Conservation (phyloP, 30 jellyfish, hydroid and myxozoan species). For the Cassiopea xamachana region DNA sequence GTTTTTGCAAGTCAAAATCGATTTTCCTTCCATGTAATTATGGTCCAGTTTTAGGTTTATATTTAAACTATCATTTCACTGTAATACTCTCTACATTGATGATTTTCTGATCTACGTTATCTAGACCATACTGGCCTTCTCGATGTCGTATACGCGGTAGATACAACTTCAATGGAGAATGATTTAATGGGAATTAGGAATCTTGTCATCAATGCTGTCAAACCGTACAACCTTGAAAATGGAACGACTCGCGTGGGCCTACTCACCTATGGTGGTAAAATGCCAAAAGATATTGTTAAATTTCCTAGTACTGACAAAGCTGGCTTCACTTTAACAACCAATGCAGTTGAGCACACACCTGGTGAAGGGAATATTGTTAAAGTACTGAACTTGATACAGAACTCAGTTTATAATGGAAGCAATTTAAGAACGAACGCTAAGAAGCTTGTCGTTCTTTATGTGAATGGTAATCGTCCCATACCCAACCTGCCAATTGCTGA, state of each 20-base stretch:
- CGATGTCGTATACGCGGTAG: conserved; percentile 68
- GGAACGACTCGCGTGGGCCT: conserved; percentile 58
- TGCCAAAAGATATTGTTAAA: not conserved
- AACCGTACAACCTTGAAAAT: conserved; percentile 13
- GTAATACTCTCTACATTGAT: no score
- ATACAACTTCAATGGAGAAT: conserved; percentile 23
- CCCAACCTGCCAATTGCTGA: conserved; percentile 16
- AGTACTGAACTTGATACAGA: conserved; percentile 36
- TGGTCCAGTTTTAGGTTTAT: no score
- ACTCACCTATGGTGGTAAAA: conserved; percentile 8
- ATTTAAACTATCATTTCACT: no score
- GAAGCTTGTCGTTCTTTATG: conserved; percentile 37
- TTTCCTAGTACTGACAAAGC: conserved; percentile 25
- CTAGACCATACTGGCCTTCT: conserved; percentile 24
- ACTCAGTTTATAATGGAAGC: not conserved
- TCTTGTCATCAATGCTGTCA: conserved; percentile 34
- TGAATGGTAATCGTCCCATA: conserved; percentile 4
- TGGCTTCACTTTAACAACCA: conserved; percentile 20
- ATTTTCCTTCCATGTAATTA: no score
- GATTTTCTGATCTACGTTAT: not conserved
- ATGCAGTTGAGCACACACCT: conserved; percentile 5
- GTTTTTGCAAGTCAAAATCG: no score
- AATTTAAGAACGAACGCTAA: conserved; percentile 19
- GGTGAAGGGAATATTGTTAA: conserved; percentile 17
- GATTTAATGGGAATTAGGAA: conserved; percentile 33